These are phyloP conservation scores for Caenorhabditis panamensis DNA, from an alignment of 2,888 invertebrate species.

Conservation along the genomic window DNA sequence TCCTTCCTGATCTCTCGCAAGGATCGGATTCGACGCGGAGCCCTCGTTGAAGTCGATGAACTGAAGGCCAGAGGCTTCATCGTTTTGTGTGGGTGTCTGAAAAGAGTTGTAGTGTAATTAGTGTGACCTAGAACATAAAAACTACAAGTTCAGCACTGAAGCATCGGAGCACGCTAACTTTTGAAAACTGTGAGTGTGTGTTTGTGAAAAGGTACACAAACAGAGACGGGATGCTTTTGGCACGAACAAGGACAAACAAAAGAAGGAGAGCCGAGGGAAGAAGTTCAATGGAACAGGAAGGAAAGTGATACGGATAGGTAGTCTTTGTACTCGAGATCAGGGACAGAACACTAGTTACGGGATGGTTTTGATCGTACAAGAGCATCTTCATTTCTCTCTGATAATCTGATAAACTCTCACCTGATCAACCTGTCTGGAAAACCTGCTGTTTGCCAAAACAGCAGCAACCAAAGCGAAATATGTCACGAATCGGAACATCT, in stretches of 20 bases:
- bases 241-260: slow-evolving; percentile 29
- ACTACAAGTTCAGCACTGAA: not conserved
- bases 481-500: slow-evolving; percentile 47
- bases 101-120: not conserved
- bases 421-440: slow-evolving; percentile 32
- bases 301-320: not conserved
- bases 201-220: too few species aligned
- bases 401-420: slow-evolving; percentile 15
- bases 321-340: slow-evolving; percentile 16
- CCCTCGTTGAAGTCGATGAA: slow-evolving; percentile 42
- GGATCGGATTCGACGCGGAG: slow-evolving; percentile 44
- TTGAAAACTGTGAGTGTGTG: slow-evolving; percentile 39
- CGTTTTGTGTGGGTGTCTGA: slow-evolving; percentile 18
- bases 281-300: slow-evolving; percentile 33
- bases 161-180: slow-evolving; percentile 12
- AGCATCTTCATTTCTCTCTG: too few species aligned
- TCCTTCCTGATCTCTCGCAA: slow-evolving; percentile 39
- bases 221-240: slow-evolving; percentile 27
- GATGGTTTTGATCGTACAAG: too few species aligned
- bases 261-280: too few species aligned
- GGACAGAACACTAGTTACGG: too few species aligned
- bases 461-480: slow-evolving; percentile 19
- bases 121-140: not conserved
- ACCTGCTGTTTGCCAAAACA: slow-evolving; percentile 36
- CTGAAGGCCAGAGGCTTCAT: slow-evolving; percentile 46